Evolutionary conservation across 2,888 invertebrate genomes (phyloP), one percentile per base, ranked within the genome.

Genomic region (Andrena chrysosceles): DNA sequence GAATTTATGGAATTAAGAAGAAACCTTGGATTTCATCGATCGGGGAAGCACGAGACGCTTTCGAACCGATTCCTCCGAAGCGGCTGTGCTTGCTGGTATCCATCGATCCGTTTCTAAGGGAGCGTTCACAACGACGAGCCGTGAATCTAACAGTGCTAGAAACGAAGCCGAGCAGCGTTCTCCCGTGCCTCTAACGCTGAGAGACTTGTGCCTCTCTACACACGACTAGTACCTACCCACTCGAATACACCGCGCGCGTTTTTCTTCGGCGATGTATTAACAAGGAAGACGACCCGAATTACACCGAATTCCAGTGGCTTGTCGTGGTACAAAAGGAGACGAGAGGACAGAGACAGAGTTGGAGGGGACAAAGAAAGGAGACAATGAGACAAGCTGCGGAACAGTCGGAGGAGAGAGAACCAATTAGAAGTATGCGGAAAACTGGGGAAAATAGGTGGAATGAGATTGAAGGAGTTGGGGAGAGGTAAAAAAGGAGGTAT

Each of bases 21-120:
- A 31, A 72, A 42, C 62, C 63, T 72, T 52, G 77, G 42, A 73
- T 78, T 73, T 64, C 35, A 78, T 81, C 78, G 81, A 81, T 78
- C 73, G 69, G 78, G 64, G 52, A 59, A 52, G 64, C 64, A 16
- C 49, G 16, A 48, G 48, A 48, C 60, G 63, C 75, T 81, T 84
- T 81, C 70, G 69, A 78, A 70, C 77, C 84, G 70, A 78, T 85
- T 85, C 85, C 72, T 72, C 56, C 23, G 75, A 73, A 54, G 56
- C 66, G 31, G 7, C 69, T 64, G 56, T 67, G 81, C 54, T 42
- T 66, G 64, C 73, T 74, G 54, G 59, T 70, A 73, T 70, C 67
- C 74, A 87, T 86, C 86, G 85, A 87, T 85, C 85, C 81, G 81
- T 76, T 76, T 74, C 84, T 87, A 81, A 85, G 80, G 83, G 77